Percentiles rank a stretch among this genome's conserved stretches.
Conservation (phyloP, 2,888 invertebrate species). For the Podotricha telesiphe region DNA sequence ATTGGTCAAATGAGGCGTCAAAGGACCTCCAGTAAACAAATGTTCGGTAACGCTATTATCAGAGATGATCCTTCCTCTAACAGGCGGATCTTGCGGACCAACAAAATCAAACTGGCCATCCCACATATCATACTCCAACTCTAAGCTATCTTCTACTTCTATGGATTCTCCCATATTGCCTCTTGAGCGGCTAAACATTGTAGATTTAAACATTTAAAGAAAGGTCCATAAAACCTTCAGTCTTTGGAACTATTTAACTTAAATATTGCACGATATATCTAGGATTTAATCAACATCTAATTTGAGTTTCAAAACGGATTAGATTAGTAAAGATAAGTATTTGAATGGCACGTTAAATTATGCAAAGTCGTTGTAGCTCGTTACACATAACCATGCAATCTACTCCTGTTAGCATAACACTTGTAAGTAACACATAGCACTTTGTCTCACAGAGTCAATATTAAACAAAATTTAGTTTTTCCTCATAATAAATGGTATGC, state of each 20-base stretch:
- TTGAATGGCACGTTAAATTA: conserved; percentile 68
- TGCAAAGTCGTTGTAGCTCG: conserved; percentile 39
- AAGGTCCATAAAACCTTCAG: conserved; percentile 50
- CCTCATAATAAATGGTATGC: conserved; percentile 28
- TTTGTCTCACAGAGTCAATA: conserved; percentile 35
- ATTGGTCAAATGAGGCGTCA: conserved; percentile 74
- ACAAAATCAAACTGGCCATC: conserved; percentile 94
- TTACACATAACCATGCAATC: conserved; percentile 35
- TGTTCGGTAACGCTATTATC: conserved; percentile 75
- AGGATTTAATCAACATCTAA: conserved; percentile 52
- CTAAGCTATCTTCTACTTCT: conserved; percentile 84
- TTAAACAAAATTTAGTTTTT: conserved; percentile 41
- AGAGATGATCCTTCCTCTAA: conserved; percentile 68
- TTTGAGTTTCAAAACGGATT: conserved; percentile 69
- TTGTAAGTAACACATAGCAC: conserved; percentile 34
- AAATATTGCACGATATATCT: conserved; percentile 69
- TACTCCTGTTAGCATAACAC: conserved; percentile 35
- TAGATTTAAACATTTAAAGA: conserved; percentile 77
- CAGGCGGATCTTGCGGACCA: conserved; percentile 82
- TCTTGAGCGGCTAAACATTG: conserved; percentile 72
- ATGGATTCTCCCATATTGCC: conserved; percentile 74
- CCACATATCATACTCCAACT: conserved; percentile 94
- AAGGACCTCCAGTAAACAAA: conserved; percentile 74
- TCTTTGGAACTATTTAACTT: conserved; percentile 67
- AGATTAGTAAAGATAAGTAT: conserved; percentile 68